Evolutionary conservation across 1,140 invertebrate genomes (phyloP).

Genomic region (Berghia stephanieae): DNA sequence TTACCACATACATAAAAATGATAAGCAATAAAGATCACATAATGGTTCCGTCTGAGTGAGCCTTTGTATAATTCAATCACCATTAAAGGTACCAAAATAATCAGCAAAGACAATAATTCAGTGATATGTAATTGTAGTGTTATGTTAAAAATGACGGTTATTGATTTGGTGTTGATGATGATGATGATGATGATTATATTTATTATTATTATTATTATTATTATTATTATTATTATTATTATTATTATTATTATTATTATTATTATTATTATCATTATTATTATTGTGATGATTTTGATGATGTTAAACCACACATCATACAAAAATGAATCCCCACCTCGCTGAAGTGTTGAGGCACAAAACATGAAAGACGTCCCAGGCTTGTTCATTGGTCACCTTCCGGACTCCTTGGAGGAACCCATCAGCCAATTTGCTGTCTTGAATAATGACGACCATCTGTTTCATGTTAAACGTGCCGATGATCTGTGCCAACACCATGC

Average conservation of each 20-base stretch:
- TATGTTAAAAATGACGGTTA: neutral
- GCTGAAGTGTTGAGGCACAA: neutral
- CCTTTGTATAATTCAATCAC: neutral
- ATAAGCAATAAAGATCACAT: neutral
- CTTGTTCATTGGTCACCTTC: neutral
- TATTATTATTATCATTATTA: neutral
- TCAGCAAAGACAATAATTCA: neutral
- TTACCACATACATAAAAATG: neutral
- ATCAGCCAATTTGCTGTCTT: conserved; percentile 29
- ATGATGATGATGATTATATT: no score
- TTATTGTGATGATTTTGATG: neutral
- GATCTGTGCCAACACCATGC: conserved; percentile 33
- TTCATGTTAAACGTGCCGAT: conserved; percentile 42
- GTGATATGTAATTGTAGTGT: neutral
- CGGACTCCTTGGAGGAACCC: conserved; percentile 41
- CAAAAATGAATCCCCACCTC: no score
- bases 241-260: neutral
- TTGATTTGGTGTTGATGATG: no score
- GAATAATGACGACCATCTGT: conserved; percentile 35
- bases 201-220: neutral
- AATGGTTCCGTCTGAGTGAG: neutral
- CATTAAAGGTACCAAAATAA: neutral
- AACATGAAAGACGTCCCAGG: conserved; percentile 23
- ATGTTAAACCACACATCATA: neutral
- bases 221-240: neutral